Percentiles rank a stretch among this genome's conserved stretches.
phyloP scores from a whole-genome alignment of 1,140 invertebrate species.

The Cataglyphis hispanica region DNA sequence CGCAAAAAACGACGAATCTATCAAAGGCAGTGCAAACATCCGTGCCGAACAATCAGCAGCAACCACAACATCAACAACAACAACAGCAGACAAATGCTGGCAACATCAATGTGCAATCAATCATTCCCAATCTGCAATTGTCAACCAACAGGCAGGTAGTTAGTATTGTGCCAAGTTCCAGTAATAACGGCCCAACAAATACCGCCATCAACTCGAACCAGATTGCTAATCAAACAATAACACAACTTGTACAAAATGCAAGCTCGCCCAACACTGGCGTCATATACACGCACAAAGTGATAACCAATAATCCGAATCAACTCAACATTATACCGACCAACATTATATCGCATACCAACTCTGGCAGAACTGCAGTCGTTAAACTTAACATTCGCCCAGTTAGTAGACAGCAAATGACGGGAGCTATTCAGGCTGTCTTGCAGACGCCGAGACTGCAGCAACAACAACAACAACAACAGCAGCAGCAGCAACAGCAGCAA shows the following conservation, averaged over 20 bases:
- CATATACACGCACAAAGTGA: slow-evolving; percentile 85
- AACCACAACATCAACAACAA: slow-evolving; percentile 54
- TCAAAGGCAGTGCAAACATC: slow-evolving; percentile 85
- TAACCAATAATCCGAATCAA: slow-evolving; percentile 83
- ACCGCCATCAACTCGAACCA: slow-evolving; percentile 60
- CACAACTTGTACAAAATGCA: slow-evolving; percentile 83
- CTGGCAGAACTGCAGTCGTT: slow-evolving; percentile 81
- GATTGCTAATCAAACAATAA: slow-evolving; percentile 79
- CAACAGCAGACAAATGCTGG: slow-evolving; percentile 50
- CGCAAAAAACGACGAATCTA: slow-evolving; percentile 79
- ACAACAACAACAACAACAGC: slow-evolving; percentile 76
- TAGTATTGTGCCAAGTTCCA: slow-evolving; percentile 81
- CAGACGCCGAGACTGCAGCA: slow-evolving; percentile 79
- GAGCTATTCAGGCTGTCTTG: slow-evolving; percentile 80
- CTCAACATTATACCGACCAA: slow-evolving; percentile 83
- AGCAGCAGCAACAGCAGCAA: slow-evolving; percentile 66
- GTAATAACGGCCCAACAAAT: slow-evolving; percentile 66
- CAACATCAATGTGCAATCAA: slow-evolving; percentile 79
- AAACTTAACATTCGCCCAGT: slow-evolving; percentile 82
- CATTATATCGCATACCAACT: slow-evolving; percentile 83
- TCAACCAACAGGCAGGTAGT: slow-evolving; percentile 80
- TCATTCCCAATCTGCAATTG: slow-evolving; percentile 83
- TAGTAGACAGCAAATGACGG: slow-evolving; percentile 76
- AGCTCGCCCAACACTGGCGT: slow-evolving; percentile 77
- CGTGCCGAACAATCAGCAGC: slow-evolving; percentile 75